Conservation (phyloP, 2,113 vertebrate species). For the Nyctibius bracteatus region DNA sequence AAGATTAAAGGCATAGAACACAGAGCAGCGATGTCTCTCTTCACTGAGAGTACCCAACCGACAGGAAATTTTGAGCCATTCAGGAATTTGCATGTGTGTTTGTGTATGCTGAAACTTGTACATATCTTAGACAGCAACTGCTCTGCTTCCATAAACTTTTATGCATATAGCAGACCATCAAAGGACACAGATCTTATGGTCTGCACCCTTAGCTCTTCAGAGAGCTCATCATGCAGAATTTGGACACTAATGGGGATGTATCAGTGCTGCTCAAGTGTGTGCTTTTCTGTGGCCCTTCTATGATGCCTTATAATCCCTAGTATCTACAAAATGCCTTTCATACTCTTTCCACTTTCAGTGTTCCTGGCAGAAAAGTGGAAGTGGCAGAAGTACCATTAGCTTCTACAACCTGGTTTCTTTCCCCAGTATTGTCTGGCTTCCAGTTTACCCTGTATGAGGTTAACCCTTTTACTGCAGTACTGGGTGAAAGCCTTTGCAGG, state of each 20-base stretch:
- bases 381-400: not conserved
- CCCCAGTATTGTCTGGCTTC: not conserved
- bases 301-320: not conserved
- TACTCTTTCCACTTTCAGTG: not conserved
- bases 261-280: not conserved
- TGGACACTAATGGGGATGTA: accelerated
- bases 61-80: not conserved
- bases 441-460: not conserved
- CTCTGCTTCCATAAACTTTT: not conserved
- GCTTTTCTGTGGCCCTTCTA: not conserved
- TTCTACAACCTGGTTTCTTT: not conserved
- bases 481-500: not conserved
- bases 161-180: accelerated
- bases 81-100: not conserved
- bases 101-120: not conserved
- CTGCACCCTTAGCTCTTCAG: not conserved
- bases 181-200: not conserved
- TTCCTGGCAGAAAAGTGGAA: not conserved
- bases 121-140: not conserved
- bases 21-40: not conserved
- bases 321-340: not conserved
- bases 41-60: not conserved
- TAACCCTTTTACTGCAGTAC: not conserved
- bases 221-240: not conserved
- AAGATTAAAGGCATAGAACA: conserved; percentile 37